Conservation (phyloP, 2,888 invertebrate genomes). For the Odontocerum albicorne region DNA sequence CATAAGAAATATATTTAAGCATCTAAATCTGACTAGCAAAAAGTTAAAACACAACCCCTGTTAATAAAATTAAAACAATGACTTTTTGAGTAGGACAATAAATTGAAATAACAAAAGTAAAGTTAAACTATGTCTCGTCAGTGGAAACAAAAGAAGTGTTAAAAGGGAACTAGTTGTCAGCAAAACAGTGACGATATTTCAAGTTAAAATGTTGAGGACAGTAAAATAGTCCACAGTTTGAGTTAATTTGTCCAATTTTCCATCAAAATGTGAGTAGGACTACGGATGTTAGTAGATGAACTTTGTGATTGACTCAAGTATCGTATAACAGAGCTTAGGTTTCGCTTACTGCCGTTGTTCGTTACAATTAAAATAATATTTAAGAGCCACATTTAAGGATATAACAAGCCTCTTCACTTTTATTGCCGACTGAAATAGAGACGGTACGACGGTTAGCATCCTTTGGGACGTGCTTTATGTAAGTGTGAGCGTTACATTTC, state of each 20-base stretch:
- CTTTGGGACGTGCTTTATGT: background rate
- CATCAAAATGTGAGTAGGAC: background rate
- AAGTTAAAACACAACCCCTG: too few species aligned
- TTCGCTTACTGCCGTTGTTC: slow-evolving; percentile 6
- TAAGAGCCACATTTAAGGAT: slow-evolving; percentile 14
- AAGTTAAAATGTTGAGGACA: background rate
- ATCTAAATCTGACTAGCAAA: too few species aligned
- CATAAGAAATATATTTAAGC: too few species aligned
- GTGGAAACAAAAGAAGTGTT: too few species aligned
- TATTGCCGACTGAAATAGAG: slow-evolving; percentile 12
- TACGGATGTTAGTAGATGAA: background rate
- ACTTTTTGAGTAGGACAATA: too few species aligned
- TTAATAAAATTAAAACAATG: too few species aligned
- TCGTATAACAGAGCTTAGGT: slow-evolving; percentile 1
- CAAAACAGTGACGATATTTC: background rate
- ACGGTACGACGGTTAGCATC: slow-evolving; percentile 1
- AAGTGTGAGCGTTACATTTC: background rate
- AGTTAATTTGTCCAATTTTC: background rate
- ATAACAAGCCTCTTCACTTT: slow-evolving; percentile 21
- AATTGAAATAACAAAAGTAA: too few species aligned
- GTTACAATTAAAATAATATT: slow-evolving; percentile 21
- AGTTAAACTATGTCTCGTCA: too few species aligned
- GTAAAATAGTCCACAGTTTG: background rate
- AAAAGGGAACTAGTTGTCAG: too few species aligned
- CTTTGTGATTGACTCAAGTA: slow-evolving; percentile 10